A percentile compares a stretch with the other conserved stretches of the same genome.
phyloP scores from a whole-genome alignment of 2,797 vertebrate genomes.

The Etheostoma nigrum region DNA sequence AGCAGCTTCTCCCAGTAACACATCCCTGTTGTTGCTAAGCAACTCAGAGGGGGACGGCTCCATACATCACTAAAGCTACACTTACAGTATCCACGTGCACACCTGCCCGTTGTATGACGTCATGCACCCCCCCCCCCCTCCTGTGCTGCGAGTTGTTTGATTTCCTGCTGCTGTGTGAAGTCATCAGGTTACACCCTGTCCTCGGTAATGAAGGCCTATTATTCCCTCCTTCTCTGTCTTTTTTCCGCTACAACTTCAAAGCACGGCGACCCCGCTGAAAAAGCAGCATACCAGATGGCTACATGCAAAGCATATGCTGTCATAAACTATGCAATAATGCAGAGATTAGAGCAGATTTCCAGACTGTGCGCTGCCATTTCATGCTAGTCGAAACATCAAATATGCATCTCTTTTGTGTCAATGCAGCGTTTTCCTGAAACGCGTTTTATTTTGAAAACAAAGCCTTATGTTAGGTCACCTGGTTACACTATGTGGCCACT shows the following conservation, averaged over 20 bases:
- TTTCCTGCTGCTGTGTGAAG: background rate
- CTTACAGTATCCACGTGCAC: background rate
- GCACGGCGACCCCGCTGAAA: background rate
- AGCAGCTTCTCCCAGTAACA: conserved; percentile 34
- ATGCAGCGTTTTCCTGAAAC: no score
- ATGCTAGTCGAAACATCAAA: background rate
- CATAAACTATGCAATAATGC: conserved; percentile 67
- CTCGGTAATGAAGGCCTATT: background rate
- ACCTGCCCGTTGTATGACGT: conserved; percentile 49
- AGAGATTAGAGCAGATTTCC: conserved; percentile 22
- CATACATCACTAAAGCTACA: conserved; percentile 49
- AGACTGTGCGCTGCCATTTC: background rate
- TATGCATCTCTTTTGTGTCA: no score
- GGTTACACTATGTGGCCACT: no score
- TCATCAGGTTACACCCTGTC: background rate
- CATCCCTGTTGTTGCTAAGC: conserved; percentile 72
- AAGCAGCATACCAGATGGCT: conserved; percentile 57
- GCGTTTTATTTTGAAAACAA: background rate
- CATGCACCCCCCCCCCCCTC: background rate
- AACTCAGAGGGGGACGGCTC: conserved; percentile 52
- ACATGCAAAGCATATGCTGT: conserved; percentile 63
- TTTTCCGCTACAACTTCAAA: background rate
- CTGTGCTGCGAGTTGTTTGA: conserved; percentile 7
- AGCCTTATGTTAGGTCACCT: no score
- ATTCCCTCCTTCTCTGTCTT: background rate